Evolutionary conservation across 2,113 vertebrate genomes (phyloP).

Genomic region (Lamprologus tigripictilis): DNA sequence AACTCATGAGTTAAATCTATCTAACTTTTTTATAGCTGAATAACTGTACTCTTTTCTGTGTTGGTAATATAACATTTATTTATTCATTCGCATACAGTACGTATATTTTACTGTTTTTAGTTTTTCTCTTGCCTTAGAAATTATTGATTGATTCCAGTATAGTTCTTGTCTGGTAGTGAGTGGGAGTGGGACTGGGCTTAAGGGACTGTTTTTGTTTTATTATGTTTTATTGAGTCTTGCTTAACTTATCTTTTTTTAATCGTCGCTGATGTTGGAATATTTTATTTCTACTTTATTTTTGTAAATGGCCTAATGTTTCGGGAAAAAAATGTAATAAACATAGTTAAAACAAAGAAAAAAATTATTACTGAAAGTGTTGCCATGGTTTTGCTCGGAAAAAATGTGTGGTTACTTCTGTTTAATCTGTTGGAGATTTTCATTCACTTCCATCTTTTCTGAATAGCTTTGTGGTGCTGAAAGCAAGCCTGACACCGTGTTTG

Average conservation of each 20-base stretch:
- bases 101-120: background rate
- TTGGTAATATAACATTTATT: background rate
- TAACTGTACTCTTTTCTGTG: background rate
- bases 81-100: background rate
- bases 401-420: background rate
- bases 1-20: background rate
- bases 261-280: background rate
- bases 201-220: background rate
- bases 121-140: background rate
- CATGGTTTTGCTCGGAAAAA: background rate
- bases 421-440: background rate
- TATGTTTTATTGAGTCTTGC: background rate
- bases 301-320: background rate
- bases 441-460: background rate
- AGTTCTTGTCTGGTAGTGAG: background rate
- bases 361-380: background rate
- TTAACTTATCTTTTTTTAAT: background rate
- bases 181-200: background rate
- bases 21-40: background rate
- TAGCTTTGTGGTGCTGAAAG: background rate
- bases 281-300: background rate
- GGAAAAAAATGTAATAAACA: background rate
- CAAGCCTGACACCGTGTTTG: background rate
- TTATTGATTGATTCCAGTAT: background rate
- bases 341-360: background rate